Evolutionary conservation across 2,113 vertebrate genomes (phyloP).

Genomic region (Stegostoma tigrinum): DNA sequence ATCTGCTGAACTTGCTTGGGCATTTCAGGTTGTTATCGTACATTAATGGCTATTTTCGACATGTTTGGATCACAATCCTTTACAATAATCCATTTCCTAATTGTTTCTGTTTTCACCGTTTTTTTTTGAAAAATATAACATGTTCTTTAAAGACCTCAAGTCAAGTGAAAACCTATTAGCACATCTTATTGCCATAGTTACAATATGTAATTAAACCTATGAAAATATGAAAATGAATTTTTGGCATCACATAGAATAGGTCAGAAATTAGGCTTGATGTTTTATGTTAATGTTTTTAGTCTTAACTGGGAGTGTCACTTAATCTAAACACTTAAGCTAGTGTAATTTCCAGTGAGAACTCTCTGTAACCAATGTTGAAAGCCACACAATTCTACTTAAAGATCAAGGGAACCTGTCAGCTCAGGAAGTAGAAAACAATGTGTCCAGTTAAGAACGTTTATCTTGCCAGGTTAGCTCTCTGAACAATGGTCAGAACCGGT

Average conservation of each 20-base stretch:
- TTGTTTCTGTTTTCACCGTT: not conserved
- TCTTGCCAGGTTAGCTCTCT: not conserved
- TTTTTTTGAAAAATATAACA: not conserved
- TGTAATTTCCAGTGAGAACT: not conserved
- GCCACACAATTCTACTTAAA: not conserved
- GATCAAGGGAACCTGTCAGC: not conserved
- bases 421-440: not conserved
- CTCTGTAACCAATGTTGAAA: not conserved
- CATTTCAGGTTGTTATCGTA: not conserved
- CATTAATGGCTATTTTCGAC: constrained; percentile 7
- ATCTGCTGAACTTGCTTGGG: constrained; percentile 4
- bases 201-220: not conserved
- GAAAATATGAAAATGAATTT: not conserved
- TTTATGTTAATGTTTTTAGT: constrained; percentile 24
- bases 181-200: not conserved
- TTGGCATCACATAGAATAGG: not conserved
- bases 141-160: not conserved
- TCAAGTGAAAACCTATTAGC: constrained; percentile 14
- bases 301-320: not conserved
- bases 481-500: not conserved
- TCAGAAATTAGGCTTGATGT: not conserved
- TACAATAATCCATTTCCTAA: constrained; percentile 34
- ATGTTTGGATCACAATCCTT: constrained; percentile 25
- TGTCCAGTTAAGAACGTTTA: not conserved
- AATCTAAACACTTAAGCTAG: no score